phyloP scores from a whole-genome alignment of 2,888 invertebrate genomes.

The Dolichopus griseipennis region DNA sequence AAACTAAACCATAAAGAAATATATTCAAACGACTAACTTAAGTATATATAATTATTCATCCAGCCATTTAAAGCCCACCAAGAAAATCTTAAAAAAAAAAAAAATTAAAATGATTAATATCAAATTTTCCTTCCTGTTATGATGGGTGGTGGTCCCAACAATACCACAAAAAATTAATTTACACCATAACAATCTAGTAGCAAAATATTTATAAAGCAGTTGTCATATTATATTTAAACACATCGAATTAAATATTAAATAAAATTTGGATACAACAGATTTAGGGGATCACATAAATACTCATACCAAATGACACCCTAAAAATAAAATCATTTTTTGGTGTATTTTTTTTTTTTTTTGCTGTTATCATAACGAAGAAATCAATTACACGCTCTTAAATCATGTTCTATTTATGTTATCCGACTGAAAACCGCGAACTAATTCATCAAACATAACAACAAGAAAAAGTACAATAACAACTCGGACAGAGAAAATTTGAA shows the following conservation, averaged over 20 bases:
- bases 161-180: slow-evolving; percentile 4
- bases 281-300: no score
- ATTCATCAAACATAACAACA: background rate
- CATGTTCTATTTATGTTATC: slow-evolving; percentile 1
- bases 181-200: background rate
- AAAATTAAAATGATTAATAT: background rate
- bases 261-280: no score
- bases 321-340: no score
- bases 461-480: no score
- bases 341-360: no score
- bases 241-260: background rate
- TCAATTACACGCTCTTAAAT: slow-evolving; percentile 6
- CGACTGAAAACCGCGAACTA: slow-evolving; percentile 4
- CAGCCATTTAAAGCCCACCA: background rate
- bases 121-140: background rate
- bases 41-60: background rate
- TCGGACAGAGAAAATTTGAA: background rate
- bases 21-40: background rate
- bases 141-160: background rate
- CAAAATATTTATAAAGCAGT: background rate
- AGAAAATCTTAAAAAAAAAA: background rate
- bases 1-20: background rate
- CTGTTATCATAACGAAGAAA: background rate
- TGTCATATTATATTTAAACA: background rate
- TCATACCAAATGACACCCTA: no score